Evolutionary conservation across 2,888 invertebrate species (phyloP).

Genomic region (Dryocosmus kuriphilus): DNA sequence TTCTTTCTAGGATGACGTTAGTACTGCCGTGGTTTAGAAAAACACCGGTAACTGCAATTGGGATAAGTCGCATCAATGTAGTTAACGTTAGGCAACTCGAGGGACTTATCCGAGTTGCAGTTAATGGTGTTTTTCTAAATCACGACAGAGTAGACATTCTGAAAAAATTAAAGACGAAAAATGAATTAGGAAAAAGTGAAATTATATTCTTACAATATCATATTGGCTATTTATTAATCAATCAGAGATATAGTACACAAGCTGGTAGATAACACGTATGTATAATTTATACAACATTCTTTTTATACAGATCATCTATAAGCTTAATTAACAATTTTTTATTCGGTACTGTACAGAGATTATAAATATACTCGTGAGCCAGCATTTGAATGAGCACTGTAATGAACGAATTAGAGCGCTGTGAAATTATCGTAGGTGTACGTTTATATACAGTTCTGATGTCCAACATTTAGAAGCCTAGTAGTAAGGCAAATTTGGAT

Average conservation of each 20-base stretch:
- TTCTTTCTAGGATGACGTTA: no score
- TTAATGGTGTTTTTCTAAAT: no score
- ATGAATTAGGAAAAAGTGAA: not conserved
- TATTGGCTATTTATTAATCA: constrained; percentile 73
- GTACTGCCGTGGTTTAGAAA: no score
- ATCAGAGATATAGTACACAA: constrained; percentile 76
- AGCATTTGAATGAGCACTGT: constrained; percentile 38
- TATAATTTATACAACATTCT: constrained; percentile 76
- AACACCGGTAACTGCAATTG: no score
- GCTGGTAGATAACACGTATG: constrained; percentile 76
- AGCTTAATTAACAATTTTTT: constrained; percentile 67
- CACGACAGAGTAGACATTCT: no score
- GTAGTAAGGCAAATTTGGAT: no score
- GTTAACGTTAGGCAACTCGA: no score
- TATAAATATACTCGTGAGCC: constrained; percentile 60
- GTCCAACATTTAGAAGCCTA: no score
- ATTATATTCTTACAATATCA: constrained; percentile 55
- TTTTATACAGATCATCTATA: constrained; percentile 64
- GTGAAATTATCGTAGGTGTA: not conserved
- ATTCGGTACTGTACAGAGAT: constrained; percentile 72
- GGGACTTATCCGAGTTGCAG: no score
- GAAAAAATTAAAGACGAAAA: not conserved
- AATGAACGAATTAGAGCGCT: not conserved
- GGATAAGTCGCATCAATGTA: no score
- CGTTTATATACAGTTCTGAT: no score